phyloP scores from a whole-genome alignment of 2,888 invertebrate genomes.

The Adineta ricciae region DNA sequence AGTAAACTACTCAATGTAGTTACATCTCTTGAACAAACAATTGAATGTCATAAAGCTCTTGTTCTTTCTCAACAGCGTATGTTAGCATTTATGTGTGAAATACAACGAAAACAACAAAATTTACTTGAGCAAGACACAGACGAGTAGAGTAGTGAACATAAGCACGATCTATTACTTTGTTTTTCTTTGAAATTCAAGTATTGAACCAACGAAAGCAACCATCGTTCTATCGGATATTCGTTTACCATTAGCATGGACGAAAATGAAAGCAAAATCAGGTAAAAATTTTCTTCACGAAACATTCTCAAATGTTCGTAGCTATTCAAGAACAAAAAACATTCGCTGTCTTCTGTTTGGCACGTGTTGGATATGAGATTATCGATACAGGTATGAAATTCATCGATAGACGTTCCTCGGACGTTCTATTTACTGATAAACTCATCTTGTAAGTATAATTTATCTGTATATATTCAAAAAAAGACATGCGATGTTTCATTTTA shows the following conservation, averaged over 20 bases:
- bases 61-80: constrained; percentile 3
- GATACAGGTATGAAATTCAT: background rate
- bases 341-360: constrained; percentile 7
- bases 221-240: background rate
- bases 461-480: background rate
- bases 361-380: background rate
- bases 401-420: background rate
- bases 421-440: background rate
- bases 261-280: constrained; percentile 14
- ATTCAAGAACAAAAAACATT: background rate
- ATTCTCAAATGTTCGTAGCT: background rate
- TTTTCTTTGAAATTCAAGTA: background rate
- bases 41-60: constrained; percentile 18
- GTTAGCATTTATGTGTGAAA: constrained; percentile 14
- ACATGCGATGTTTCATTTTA: background rate
- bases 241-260: constrained; percentile 4
- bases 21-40: constrained; percentile 8
- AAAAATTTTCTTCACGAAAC: background rate
- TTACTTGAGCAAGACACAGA: background rate
- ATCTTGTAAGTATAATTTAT: background rate
- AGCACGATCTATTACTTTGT: background rate
- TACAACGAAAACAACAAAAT: constrained; percentile 14
- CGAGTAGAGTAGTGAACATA: background rate
- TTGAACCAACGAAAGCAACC: background rate
- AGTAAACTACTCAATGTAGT: background rate